phyloP scores from a whole-genome alignment of 2,888 invertebrate genomes.

The Tillus elongatus region DNA sequence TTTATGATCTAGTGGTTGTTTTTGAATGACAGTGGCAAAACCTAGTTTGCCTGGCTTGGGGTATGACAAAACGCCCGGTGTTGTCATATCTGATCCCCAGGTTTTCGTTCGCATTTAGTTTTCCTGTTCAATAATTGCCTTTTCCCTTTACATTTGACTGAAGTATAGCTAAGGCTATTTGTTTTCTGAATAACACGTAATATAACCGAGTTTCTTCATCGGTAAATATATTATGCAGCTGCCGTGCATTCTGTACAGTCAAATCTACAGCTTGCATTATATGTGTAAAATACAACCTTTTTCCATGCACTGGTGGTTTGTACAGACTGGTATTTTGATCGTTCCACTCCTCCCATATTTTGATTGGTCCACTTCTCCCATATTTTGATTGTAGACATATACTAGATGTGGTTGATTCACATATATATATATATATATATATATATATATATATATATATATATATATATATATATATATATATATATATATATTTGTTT shows the following conservation, averaged over 20 bases:
- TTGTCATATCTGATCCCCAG: neutral
- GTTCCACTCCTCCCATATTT: constrained; percentile 2
- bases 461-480: too few species aligned
- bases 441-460: too few species aligned
- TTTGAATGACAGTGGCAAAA: neutral
- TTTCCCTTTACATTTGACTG: neutral
- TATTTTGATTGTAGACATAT: neutral
- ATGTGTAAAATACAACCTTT: neutral
- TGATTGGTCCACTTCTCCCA: constrained; percentile 1
- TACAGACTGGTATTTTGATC: constrained; percentile 1
- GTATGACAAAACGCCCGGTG: too few species aligned
- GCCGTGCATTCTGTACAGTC: constrained; percentile 2
- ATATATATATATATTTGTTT: too few species aligned
- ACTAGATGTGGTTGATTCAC: neutral
- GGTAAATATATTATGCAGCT: too few species aligned
- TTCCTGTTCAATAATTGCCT: neutral
- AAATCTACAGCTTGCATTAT: neutral
- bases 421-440: too few species aligned
- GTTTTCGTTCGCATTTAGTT: constrained; percentile 1
- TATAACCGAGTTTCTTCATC: too few species aligned
- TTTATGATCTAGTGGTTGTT: neutral
- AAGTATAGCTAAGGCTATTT: neutral
- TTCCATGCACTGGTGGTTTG: neutral
- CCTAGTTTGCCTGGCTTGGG: constrained; percentile 2
- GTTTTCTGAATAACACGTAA: neutral